These are phyloP conservation scores for Oreocharis arfaki DNA, from an alignment of 2,113 vertebrate species.

Conservation along the genomic window DNA sequence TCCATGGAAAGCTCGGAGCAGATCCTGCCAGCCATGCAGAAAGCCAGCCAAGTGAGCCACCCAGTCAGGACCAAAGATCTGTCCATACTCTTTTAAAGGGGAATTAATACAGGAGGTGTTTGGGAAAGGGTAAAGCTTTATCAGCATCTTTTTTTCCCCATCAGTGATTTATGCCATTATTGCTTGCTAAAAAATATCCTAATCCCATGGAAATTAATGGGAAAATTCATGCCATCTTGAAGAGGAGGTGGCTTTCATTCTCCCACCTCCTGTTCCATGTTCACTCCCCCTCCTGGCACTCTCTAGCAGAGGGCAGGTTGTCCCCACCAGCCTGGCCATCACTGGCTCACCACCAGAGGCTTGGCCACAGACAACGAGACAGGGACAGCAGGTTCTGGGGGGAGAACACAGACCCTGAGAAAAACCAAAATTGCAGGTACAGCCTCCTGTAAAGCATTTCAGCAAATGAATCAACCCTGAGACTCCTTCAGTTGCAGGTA, in stretches of 20 bases:
- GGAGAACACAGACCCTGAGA: neutral
- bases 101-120: neutral
- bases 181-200: neutral
- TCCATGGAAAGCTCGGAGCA: neutral
- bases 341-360: fast-evolving
- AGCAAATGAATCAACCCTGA: neutral
- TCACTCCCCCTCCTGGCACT: neutral
- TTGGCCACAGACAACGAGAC: fast-evolving
- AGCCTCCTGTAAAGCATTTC: neutral
- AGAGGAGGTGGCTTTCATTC: fast-evolving
- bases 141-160: neutral
- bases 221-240: neutral
- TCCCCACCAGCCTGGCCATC: neutral
- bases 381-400: neutral
- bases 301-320: neutral
- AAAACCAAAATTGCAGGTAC: neutral
- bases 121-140: neutral
- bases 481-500: neutral
- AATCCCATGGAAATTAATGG: neutral
- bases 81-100: neutral
- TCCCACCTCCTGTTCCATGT: neutral
- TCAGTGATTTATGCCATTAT: neutral
- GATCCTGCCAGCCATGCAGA: neutral
- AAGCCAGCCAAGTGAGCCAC: neutral
- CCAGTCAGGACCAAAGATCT: neutral